Conservation (phyloP, 2,888 invertebrate species). For the Thymelicus sylvestris region DNA sequence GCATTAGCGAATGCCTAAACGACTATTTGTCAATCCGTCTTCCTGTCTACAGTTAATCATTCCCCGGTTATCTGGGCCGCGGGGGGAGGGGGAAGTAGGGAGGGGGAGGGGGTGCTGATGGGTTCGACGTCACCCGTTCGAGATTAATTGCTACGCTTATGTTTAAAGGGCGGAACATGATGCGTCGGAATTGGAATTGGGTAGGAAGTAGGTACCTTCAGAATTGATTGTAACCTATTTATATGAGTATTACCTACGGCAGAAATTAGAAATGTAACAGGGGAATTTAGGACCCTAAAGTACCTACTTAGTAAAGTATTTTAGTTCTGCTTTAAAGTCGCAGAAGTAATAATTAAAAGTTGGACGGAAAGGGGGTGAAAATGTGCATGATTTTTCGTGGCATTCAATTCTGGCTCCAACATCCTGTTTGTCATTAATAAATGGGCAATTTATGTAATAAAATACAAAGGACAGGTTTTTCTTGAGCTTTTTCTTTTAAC, state of each 20-base stretch:
- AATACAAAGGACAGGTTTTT: too few relatives aligned
- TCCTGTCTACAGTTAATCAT: slow-evolving; percentile 83
- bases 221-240: slow-evolving; percentile 34
- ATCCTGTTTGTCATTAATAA: too few relatives aligned
- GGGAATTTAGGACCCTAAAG: too few relatives aligned
- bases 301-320: too few relatives aligned
- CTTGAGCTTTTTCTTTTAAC: too few relatives aligned
- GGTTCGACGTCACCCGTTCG: slow-evolving; percentile 70
- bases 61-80: slow-evolving; percentile 68
- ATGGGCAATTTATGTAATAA: too few relatives aligned
- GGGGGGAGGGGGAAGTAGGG: slow-evolving; percentile 41
- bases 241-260: slow-evolving; percentile 13
- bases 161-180: slow-evolving; percentile 64
- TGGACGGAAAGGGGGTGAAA: neutral
- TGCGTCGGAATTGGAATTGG: slow-evolving; percentile 63
- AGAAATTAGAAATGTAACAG: slow-evolving; percentile 17
- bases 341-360: neutral
- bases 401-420: too few relatives aligned
- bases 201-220: slow-evolving; percentile 45
- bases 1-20: slow-evolving; percentile 83
- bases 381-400: neutral
- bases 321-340: neutral
- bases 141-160: slow-evolving; percentile 81
- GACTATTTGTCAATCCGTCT: slow-evolving; percentile 84
- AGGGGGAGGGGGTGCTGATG: slow-evolving; percentile 49